Percentiles rank a stretch among this genome's conserved stretches.
These are phyloP conservation scores for Sebastes cheni DNA, from an alignment of 2,797 vertebrate genomes.

Conservation along the genomic window DNA sequence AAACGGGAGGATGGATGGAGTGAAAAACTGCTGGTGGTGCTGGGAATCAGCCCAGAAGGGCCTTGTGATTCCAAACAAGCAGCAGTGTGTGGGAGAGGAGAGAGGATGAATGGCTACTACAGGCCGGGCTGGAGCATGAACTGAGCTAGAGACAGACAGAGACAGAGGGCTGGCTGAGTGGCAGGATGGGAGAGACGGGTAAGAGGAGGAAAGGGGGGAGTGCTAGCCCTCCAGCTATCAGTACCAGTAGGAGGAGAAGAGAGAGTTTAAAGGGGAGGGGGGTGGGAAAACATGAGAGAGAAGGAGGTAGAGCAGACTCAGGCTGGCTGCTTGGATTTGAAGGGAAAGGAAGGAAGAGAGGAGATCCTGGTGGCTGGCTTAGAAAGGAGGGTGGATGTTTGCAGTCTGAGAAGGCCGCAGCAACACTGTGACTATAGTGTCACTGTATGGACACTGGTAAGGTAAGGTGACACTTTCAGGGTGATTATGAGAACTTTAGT, in stretches of 20 bases:
- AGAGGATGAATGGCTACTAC: conserved; percentile 45
- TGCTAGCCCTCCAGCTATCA: conserved; percentile 54
- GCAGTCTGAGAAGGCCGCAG: conserved; percentile 53
- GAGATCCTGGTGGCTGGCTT: conserved; percentile 30
- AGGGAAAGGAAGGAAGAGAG: conserved; percentile 62
- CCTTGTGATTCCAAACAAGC: conserved; percentile 56
- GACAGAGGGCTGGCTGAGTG: conserved; percentile 45
- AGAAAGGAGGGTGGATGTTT: conserved; percentile 58
- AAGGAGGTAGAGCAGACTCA: conserved; percentile 57
- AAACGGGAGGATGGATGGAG: conserved; percentile 11
- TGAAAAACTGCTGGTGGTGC: conserved; percentile 23
- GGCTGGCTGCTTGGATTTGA: conserved; percentile 59
- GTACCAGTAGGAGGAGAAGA: conserved; percentile 64
- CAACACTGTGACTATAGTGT: conserved; percentile 38
- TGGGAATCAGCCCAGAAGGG: conserved; percentile 49
- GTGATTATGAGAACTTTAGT: neutral
- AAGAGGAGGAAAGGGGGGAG: conserved; percentile 24
- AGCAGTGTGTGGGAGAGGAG: conserved; percentile 49
- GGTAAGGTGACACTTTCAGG: conserved; percentile 70
- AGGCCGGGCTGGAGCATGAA: conserved; percentile 14
- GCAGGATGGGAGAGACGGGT: conserved; percentile 49
- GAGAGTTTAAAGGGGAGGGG: conserved; percentile 50
- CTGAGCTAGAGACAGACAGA: conserved; percentile 18
- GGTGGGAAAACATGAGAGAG: conserved; percentile 52
- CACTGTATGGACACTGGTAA: conserved; percentile 58